Evolutionary conservation across 2,797 vertebrate species (phyloP), one percentile per base, ranked within the genome.

Genomic region (Gallinago solitaria): DNA sequence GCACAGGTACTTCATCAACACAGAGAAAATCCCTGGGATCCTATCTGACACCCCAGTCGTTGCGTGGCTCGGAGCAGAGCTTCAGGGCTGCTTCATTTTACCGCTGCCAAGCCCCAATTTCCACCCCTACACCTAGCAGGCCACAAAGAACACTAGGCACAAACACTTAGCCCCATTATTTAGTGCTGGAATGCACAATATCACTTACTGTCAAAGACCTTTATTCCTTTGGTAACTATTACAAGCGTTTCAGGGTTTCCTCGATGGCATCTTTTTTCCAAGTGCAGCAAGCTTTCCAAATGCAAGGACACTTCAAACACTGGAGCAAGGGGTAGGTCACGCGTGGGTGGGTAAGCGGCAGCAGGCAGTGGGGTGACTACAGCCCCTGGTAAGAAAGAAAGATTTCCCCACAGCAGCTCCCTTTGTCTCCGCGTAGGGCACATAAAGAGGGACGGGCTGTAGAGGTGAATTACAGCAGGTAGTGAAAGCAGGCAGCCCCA

Each of bases 381-480:
- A 59, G 48, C 8, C 50, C 69, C 65, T 37, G 73, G 18, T 27
- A 91, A 60, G 70, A 83, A 73, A 90, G 61, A 65, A 76, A 67
- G 75, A 43, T 86, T 93, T 93, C 88, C 90, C 85, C 94, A 88
- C 63, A 90, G 92, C 65, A 79, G 80, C 35, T 93, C 76, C 57
- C 51, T 84, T 97, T 96, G 93, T 94, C 54, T 86, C 83, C 90
- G 79, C 82, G 73, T 88, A 83, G 53, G 10, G 68, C 30, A 59
- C 65, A 90, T 69, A 93, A 96, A 90, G 27, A 91, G 65, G 91
- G 89, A 78, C 24, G 30, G 2, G 2, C 28, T 83, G 77, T 41
- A 87, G 92, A 94, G 93, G 86, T 96, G 92, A 92, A 92, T 89
- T 94, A 94, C 92, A 79, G 90, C 88, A 97, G 95, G 93, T 87